Evolutionary conservation across 1,140 invertebrate species (phyloP).

Genomic region (Drosophila chauvacae): DNA sequence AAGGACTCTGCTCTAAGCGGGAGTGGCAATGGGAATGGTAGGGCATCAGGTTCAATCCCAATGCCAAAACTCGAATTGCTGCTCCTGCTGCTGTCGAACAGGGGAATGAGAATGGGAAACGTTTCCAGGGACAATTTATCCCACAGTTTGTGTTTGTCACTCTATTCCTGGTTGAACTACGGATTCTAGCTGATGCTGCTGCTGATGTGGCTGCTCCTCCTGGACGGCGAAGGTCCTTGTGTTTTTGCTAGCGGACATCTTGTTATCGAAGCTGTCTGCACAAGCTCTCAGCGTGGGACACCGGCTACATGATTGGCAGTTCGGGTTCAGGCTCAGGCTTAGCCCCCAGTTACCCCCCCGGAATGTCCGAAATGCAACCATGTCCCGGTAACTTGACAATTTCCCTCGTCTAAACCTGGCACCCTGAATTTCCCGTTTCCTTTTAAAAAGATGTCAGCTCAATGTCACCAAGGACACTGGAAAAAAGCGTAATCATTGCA

Average conservation of each 20-base stretch:
- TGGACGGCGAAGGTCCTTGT: slow-evolving; percentile 19
- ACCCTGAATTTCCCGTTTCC: slow-evolving; percentile 24
- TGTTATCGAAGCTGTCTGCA: slow-evolving; percentile 70
- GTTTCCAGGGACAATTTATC: slow-evolving; percentile 62
- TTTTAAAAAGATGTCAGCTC: slow-evolving; percentile 38
- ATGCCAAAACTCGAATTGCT: slow-evolving; percentile 68
- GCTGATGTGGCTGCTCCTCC: slow-evolving; percentile 2
- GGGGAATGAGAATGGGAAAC: slow-evolving; percentile 26
- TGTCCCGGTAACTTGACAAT: slow-evolving; percentile 43
- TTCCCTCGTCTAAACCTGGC: slow-evolving; percentile 29
- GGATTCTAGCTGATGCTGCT: slow-evolving; percentile 8
- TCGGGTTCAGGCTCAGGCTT: slow-evolving; percentile 59
- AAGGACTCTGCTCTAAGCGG: slow-evolving; percentile 6
- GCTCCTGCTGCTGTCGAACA: slow-evolving; percentile 44
- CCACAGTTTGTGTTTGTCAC: slow-evolving; percentile 78
- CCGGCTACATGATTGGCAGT: slow-evolving; percentile 69
- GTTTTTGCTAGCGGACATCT: slow-evolving; percentile 52
- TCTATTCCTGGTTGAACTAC: slow-evolving; percentile 41
- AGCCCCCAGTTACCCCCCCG: slow-evolving; percentile 7
- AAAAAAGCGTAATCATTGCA: background rate
- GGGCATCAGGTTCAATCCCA: slow-evolving; percentile 35
- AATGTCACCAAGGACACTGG: slow-evolving; percentile 20
- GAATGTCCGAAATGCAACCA: slow-evolving; percentile 49
- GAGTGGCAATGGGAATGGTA: slow-evolving; percentile 2
- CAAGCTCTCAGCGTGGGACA: slow-evolving; percentile 17